These are phyloP conservation scores for Polypedilum pembai DNA, from an alignment of 1,140 invertebrate species.

Conservation along the genomic window DNA sequence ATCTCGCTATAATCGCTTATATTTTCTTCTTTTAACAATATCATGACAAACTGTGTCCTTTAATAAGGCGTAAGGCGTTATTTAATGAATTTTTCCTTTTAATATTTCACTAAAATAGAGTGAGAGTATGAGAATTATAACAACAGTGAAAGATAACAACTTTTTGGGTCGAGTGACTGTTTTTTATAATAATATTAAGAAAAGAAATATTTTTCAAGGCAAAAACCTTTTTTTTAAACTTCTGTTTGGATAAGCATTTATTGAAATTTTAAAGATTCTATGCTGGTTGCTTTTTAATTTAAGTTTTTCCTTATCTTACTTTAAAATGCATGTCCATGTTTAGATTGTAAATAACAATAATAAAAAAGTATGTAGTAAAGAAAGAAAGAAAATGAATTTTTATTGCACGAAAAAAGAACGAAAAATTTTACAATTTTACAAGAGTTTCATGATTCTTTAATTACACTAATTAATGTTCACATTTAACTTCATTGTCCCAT, in stretches of 20 bases:
- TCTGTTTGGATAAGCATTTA: constrained; percentile 18
- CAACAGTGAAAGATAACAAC: not conserved
- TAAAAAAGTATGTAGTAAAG: too few species aligned
- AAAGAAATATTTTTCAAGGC: not conserved
- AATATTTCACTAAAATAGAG: not conserved
- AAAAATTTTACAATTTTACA: too few species aligned
- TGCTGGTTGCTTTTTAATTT: not conserved
- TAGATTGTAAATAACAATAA: too few species aligned
- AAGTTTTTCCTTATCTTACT: not conserved
- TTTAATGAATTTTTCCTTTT: not conserved
- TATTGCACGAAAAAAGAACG: too few species aligned
- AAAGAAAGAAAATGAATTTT: too few species aligned
- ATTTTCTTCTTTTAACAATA: too few species aligned
- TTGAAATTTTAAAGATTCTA: not conserved
- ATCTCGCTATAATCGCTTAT: too few species aligned
- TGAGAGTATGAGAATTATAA: not conserved
- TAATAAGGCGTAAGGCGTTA: not conserved
- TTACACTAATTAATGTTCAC: not conserved
- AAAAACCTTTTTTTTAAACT: constrained; percentile 15
- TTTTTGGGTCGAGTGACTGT: constrained; percentile 10
- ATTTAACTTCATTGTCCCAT: not conserved
- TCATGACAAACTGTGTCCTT: too few species aligned
- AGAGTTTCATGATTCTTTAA: not conserved
- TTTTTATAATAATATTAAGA: constrained; percentile 3
- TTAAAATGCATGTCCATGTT: too few species aligned